Conservation (phyloP, 2,797 vertebrate species). For the Petrocephalus sullivani region DNA sequence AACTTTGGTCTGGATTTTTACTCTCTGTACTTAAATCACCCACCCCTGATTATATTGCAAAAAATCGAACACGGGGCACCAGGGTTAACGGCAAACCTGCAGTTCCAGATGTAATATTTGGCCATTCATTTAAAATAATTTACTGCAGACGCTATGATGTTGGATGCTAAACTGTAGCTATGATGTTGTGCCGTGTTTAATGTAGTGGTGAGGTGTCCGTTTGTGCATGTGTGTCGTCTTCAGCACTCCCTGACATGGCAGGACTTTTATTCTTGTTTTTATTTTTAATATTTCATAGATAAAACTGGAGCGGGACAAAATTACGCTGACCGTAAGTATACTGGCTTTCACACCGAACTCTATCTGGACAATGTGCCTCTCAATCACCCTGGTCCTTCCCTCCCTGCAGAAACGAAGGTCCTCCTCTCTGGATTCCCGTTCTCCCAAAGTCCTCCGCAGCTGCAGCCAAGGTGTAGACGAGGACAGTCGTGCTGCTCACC, state of each 20-base stretch:
- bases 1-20: no score
- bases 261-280: conserved; percentile 1
- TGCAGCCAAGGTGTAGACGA: conserved; percentile 50
- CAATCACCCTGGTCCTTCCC: not conserved
- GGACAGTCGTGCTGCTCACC: conserved; percentile 45
- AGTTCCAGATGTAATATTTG: not conserved
- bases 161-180: not conserved
- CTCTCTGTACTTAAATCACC: not conserved
- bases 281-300: conserved; percentile 53
- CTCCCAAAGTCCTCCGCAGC: conserved; percentile 53
- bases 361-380: not conserved
- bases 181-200: not conserved
- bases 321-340: conserved; percentile 58
- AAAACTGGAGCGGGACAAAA: conserved; percentile 68
- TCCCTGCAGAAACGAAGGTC: conserved; percentile 50
- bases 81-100: not conserved
- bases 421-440: conserved; percentile 49
- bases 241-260: not conserved
- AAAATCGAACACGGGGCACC: not conserved
- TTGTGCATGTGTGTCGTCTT: not conserved
- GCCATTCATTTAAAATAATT: not conserved
- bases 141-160: not conserved
- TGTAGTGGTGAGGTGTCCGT: not conserved
- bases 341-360: not conserved
- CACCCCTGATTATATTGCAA: not conserved